Evolutionary conservation across 2,797 vertebrate genomes (phyloP).

Genomic region (Mormyrus hasselquistii): DNA sequence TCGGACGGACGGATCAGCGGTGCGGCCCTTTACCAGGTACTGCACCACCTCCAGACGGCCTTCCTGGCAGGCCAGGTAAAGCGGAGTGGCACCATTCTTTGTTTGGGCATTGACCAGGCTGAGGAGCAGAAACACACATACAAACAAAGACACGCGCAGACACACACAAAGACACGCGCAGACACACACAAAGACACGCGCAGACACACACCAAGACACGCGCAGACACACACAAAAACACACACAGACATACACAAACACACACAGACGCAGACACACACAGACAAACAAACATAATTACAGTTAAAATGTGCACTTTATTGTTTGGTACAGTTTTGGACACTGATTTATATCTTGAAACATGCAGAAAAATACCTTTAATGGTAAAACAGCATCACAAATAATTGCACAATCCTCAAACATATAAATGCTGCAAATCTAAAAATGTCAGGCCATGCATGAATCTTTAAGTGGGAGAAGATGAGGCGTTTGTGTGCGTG

Average conservation of each 20-base stretch:
- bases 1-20: conserved; percentile 72
- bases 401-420: background rate
- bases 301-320: background rate
- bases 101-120: conserved; percentile 87
- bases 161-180: background rate
- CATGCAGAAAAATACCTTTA: background rate
- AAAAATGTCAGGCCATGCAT: background rate
- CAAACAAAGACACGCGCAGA: background rate
- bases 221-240: background rate
- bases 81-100: conserved; percentile 94
- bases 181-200: background rate
- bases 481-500: background rate
- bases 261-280: background rate
- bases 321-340: background rate
- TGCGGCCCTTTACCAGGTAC: conserved; percentile 86
- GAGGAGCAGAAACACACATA: conserved; percentile 11
- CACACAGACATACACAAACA: background rate
- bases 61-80: conserved; percentile 97
- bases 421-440: background rate
- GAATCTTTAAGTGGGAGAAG: background rate
- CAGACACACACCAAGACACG: background rate
- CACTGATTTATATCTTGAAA: background rate
- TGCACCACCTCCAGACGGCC: conserved; percentile 93
- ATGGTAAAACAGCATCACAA: background rate
- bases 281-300: background rate